Percentiles rank a stretch among this genome's conserved stretches.
Evolutionary conservation across 2,888 invertebrate species (phyloP).

Genomic region (Sericinus montela): DNA sequence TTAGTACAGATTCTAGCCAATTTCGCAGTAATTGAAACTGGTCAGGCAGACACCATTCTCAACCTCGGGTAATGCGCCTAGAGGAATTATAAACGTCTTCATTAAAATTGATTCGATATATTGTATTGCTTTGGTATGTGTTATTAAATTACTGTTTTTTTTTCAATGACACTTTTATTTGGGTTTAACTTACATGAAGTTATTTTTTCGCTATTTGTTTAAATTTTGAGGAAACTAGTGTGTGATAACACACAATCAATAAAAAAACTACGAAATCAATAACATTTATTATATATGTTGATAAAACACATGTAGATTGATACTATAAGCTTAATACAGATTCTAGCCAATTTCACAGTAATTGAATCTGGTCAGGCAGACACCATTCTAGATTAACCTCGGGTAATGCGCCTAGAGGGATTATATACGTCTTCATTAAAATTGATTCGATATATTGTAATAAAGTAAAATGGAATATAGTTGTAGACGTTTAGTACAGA

Average conservation of each 20-base stretch:
- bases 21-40: constrained; percentile 68
- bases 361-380: constrained; percentile 65
- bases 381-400: constrained; percentile 40
- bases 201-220: too few relatives aligned
- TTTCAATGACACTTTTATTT: too few relatives aligned
- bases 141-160: too few relatives aligned
- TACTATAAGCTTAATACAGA: constrained; percentile 47
- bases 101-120: too few relatives aligned
- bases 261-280: too few relatives aligned
- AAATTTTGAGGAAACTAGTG: too few relatives aligned
- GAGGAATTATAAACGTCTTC: constrained; percentile 26
- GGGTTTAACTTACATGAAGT: too few relatives aligned
- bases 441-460: too few relatives aligned
- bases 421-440: constrained; percentile 20
- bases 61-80: constrained; percentile 29
- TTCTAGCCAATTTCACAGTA: constrained; percentile 64
- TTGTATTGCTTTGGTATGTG: too few relatives aligned
- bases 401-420: constrained; percentile 31
- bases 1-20: constrained; percentile 60
- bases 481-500: too few relatives aligned
- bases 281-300: neutral
- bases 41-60: constrained; percentile 52
- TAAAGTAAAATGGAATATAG: too few relatives aligned
- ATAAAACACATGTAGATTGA: constrained; percentile 33
- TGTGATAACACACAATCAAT: too few relatives aligned